Conservation (phyloP, 2,113 vertebrate genomes). For the Crotalus tigris region DNA sequence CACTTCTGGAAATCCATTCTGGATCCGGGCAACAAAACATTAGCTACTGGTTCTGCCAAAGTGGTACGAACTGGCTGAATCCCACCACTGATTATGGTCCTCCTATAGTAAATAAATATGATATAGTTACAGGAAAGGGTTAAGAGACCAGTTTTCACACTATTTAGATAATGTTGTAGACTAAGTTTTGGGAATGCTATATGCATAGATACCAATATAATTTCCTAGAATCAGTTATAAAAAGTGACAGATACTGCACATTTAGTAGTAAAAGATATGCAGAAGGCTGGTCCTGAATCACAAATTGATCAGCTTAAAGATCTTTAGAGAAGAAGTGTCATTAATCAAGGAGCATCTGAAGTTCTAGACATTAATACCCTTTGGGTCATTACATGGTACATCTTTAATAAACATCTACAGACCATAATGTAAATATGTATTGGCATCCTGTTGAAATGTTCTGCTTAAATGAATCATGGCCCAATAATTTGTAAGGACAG, state of each 20-base stretch:
- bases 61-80: too few species aligned
- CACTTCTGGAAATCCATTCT: too few species aligned
- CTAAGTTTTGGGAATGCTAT: neutral
- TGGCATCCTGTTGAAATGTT: neutral
- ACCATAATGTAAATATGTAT: neutral
- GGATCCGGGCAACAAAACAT: too few species aligned
- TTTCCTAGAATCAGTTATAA: neutral
- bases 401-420: slow-evolving; percentile 1
- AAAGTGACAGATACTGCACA: neutral
- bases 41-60: too few species aligned
- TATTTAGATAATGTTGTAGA: neutral
- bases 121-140: neutral
- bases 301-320: neutral
- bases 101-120: neutral
- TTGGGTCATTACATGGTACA: slow-evolving; percentile 25
- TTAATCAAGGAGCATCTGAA: slow-evolving; percentile 4
- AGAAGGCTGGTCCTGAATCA: neutral
- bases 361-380: neutral
- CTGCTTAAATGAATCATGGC: slow-evolving; percentile 7
- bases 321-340: slow-evolving; percentile 2
- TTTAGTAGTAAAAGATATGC: neutral
- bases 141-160: neutral
- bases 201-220: neutral
- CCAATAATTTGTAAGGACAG: neutral
- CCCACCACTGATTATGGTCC: neutral